phyloP scores from a whole-genome alignment of 2,113 vertebrate genomes.

The rat (Rattus norvegicus) region GRCr8 NC_086020.1:14231001-14231500 shows the following conservation, averaged over 20 bases:
- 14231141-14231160: neutral
- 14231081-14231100: neutral
- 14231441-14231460: neutral
- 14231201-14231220: neutral
- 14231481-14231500: neutral
- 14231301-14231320: neutral
- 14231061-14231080: slow-evolving; percentile 5
- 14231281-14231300: neutral
- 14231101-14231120: neutral
- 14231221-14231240: no score
- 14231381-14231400: neutral
- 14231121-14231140: neutral
- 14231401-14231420: neutral
- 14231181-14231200: neutral
- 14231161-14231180: neutral
- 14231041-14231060: neutral
- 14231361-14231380: neutral
- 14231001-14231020: slow-evolving; percentile 28
- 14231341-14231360: no score
- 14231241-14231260: neutral
- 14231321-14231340: neutral
- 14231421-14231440: neutral
- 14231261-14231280: neutral
- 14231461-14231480: neutral
- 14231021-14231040: neutral